Evolutionary conservation across 2,797 vertebrate species (phyloP).

Genomic region (Cossypha heuglini): DNA sequence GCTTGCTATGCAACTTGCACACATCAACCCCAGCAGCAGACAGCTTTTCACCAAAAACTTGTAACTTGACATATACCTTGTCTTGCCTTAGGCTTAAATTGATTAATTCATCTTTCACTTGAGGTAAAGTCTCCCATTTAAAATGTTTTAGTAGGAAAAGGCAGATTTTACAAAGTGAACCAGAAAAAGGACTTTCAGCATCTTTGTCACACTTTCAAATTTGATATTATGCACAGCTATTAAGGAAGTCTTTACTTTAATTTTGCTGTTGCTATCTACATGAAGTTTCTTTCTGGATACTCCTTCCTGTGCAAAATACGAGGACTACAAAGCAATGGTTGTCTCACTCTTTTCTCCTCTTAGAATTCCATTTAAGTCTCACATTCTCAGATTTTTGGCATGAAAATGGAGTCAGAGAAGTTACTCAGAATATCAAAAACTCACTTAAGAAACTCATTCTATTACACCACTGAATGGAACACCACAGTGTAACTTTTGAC

Average conservation of each 20-base stretch:
- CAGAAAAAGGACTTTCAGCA: constrained; percentile 4
- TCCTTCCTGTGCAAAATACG: neutral
- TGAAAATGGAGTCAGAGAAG: neutral
- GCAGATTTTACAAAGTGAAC: constrained; percentile 10
- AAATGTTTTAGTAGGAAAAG: constrained; percentile 31
- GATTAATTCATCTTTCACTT: constrained; percentile 62
- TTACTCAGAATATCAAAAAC: neutral
- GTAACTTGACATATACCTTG: constrained; percentile 51
- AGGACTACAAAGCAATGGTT: neutral
- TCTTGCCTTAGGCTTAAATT: constrained; percentile 61
- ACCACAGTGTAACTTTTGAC: neutral
- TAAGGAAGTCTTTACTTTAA: neutral
- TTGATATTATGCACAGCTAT: neutral
- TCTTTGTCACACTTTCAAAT: neutral
- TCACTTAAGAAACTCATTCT: neutral
- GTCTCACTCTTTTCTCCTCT: neutral
- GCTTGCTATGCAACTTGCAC: constrained; percentile 44
- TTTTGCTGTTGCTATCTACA: neutral
- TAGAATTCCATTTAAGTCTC: neutral
- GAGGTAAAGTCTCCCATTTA: constrained; percentile 44
- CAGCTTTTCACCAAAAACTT: constrained; percentile 43
- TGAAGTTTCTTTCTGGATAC: neutral
- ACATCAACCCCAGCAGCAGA: constrained; percentile 29
- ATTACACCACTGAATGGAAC: neutral
- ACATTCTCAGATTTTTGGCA: neutral